Percentiles rank a stretch among this genome's conserved stretches.
Conservation (phyloP, 2,113 vertebrate species). For the Macrotus californicus region DNA sequence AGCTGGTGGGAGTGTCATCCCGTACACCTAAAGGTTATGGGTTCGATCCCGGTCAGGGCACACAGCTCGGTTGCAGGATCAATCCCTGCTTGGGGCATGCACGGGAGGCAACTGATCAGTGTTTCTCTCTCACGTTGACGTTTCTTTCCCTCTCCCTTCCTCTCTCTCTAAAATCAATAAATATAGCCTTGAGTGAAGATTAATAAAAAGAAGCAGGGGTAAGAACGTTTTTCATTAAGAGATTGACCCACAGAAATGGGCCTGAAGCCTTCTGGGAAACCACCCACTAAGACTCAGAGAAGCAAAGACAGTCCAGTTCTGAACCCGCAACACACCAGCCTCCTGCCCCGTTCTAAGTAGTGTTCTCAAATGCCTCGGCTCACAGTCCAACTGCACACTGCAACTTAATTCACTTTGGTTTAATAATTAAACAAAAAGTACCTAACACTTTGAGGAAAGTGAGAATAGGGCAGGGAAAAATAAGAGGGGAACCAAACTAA, state of each 20-base stretch:
- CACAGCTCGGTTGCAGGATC: too few species aligned
- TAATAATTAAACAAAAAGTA: not conserved
- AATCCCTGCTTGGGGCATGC: too few species aligned
- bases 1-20: too few species aligned
- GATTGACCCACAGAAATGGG: not conserved
- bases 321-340: not conserved
- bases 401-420: not conserved
- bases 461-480: not conserved
- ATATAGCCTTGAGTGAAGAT: too few species aligned
- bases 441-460: not conserved
- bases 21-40: too few species aligned
- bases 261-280: not conserved
- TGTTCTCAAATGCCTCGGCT: not conserved
- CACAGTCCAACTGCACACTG: not conserved
- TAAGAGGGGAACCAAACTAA: not conserved
- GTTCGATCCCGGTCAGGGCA: too few species aligned
- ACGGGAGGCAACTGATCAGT: too few species aligned
- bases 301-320: not conserved
- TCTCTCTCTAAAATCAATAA: too few species aligned
- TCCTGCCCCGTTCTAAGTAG: not conserved
- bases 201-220: not conserved
- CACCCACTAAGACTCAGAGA: not conserved
- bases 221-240: not conserved
- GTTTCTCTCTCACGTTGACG: too few species aligned
- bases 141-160: too few species aligned